Evolutionary conservation across 2,113 vertebrate genomes (phyloP).

Genomic region (Rhabdomys dilectus): DNA sequence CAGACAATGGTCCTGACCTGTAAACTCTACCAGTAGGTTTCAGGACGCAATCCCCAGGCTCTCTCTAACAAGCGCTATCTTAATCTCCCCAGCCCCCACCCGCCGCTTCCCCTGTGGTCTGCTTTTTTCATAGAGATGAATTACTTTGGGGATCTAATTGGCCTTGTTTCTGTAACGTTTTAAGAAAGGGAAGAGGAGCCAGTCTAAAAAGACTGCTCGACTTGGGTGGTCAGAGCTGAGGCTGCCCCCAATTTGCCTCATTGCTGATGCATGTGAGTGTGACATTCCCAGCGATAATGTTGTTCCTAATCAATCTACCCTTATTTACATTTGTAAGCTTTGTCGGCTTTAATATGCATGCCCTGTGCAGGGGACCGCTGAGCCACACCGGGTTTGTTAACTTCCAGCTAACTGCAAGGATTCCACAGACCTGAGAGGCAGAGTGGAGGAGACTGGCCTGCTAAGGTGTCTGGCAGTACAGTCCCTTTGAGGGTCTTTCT

Average conservation of each 20-base stretch:
- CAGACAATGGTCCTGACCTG: conserved; percentile 63
- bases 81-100: conserved; percentile 83
- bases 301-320: conserved; percentile 88
- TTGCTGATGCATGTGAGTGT: conserved; percentile 84
- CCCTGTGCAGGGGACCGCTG: conserved; percentile 73
- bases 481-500: conserved; percentile 3
- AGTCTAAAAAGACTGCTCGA: conserved; percentile 86
- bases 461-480: conserved; percentile 11
- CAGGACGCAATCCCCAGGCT: conserved; percentile 73
- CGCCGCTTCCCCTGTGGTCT: conserved; percentile 87
- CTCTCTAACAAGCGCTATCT: conserved; percentile 84
- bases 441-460: conserved; percentile 57
- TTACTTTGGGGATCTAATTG: conserved; percentile 90
- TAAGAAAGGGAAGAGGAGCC: conserved; percentile 86
- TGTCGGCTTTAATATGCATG: conserved; percentile 86
- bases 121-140: conserved; percentile 85
- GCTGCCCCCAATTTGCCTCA: conserved; percentile 88
- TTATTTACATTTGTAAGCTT: conserved; percentile 89
- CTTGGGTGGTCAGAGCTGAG: conserved; percentile 90
- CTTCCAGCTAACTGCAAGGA: conserved; percentile 62
- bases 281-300: conserved; percentile 86
- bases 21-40: conserved; percentile 71
- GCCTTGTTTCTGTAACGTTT: conserved; percentile 88
- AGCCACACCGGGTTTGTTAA: conserved; percentile 71
- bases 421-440: conserved; percentile 62